Evolutionary conservation across 1,140 invertebrate species (phyloP).

Genomic region (Acromyrmex charruanus): DNA sequence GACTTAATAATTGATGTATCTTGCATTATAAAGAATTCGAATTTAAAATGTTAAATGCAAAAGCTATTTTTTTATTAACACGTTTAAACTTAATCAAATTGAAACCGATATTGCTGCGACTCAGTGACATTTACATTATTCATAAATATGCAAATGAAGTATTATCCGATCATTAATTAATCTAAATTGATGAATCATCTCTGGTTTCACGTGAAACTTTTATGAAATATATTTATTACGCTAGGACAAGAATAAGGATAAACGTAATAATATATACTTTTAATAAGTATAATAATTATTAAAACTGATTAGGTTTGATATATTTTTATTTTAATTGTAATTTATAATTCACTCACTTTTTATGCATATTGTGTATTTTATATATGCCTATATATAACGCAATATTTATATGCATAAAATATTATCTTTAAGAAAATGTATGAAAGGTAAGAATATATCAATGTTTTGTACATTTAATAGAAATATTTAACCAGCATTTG

Average conservation of each 20-base stretch:
- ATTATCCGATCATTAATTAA: constrained; percentile 43
- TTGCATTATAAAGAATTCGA: constrained; percentile 3
- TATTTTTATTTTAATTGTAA: constrained; percentile 15
- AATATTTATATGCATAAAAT: not conserved
- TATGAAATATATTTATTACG: not conserved
- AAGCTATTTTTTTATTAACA: constrained; percentile 32
- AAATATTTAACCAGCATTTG: constrained; percentile 13
- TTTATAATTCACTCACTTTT: not conserved
- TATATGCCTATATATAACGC: no score
- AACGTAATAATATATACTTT: not conserved
- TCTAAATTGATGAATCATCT: constrained; percentile 32
- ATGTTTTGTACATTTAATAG: not conserved
- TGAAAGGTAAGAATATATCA: not conserved
- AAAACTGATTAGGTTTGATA: not conserved
- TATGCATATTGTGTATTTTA: not conserved
- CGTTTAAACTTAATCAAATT: not conserved
- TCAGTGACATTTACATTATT: constrained; percentile 26
- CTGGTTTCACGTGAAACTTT: not conserved
- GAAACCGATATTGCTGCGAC: not conserved
- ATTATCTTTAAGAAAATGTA: constrained; percentile 6
- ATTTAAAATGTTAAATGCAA: constrained; percentile 26
- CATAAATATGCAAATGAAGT: constrained; percentile 27
- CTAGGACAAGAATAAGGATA: not conserved
- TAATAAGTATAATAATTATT: constrained; percentile 29
- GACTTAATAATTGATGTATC: constrained; percentile 6